A percentile compares a stretch with the other conserved stretches of the same genome.
phyloP scores from a whole-genome alignment of 92 coral and sea anemone genomes.

The Porites divaricata region DNA sequence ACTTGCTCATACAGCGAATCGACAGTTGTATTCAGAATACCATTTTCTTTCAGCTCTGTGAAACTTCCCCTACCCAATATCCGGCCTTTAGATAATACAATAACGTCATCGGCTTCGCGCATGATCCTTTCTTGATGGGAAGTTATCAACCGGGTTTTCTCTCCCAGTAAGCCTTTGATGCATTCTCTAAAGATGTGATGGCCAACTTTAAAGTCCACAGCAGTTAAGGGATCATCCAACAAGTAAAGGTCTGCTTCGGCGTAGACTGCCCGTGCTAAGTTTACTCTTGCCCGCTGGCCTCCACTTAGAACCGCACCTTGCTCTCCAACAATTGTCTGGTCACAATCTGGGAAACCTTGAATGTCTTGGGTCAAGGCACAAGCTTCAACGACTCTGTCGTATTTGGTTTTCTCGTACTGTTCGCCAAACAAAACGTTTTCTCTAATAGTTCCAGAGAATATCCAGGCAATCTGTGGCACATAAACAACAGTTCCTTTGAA shows the following conservation, averaged over 20 bases:
- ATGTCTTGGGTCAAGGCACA: not conserved
- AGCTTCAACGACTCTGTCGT: not conserved
- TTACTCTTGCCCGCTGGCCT: not conserved
- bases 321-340: constrained; percentile 2
- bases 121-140: not conserved
- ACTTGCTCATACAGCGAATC: not conserved
- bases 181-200: not conserved
- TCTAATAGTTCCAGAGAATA: not conserved
- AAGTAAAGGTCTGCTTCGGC: not conserved
- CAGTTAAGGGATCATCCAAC: not conserved
- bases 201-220: constrained; percentile 9
- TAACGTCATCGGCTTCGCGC: not conserved
- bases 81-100: not conserved
- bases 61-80: not conserved
- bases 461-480: not conserved
- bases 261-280: not conserved
- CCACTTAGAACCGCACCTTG: not conserved
- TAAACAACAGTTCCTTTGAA: not conserved
- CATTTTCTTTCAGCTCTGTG: not conserved
- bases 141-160: not conserved
- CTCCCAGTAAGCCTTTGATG: not conserved
- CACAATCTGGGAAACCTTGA: not conserved
- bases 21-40: not conserved
- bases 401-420: not conserved
- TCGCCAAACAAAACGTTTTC: not conserved